Conservation (phyloP, 1,140 invertebrate genomes). For the Caenorhabditis inopinata region DNA sequence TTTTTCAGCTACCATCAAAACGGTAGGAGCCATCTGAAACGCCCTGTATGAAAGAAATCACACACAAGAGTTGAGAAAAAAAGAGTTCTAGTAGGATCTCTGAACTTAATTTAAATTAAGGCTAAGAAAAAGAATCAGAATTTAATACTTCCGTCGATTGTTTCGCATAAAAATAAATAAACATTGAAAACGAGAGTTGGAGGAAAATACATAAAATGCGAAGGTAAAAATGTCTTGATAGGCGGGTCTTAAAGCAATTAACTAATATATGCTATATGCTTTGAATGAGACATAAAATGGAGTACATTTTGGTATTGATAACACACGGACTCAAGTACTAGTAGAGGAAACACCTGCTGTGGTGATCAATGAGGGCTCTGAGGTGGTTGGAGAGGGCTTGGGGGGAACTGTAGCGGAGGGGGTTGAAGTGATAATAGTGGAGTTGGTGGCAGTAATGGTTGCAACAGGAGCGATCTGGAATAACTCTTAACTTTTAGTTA, state of each 20-base stretch:
- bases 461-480: neutral
- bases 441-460: neutral
- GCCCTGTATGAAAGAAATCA: too few species aligned
- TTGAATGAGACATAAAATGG: neutral
- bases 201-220: slow-evolving; percentile 22
- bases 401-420: neutral
- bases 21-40: slow-evolving; percentile 76
- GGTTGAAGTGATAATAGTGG: neutral
- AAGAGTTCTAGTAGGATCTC: slow-evolving; percentile 13
- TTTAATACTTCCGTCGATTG: neutral
- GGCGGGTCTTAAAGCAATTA: neutral
- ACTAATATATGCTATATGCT: slow-evolving; percentile 1
- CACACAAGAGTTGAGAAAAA: neutral
- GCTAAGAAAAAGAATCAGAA: neutral
- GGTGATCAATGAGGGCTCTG: neutral
- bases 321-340: too few species aligned
- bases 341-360: too few species aligned
- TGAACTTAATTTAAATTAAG: neutral
- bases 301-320: too few species aligned
- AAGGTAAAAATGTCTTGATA: neutral
- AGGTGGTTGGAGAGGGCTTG: slow-evolving; percentile 28
- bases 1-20: slow-evolving; percentile 99
- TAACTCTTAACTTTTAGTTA: slow-evolving; percentile 13
- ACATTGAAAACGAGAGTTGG: neutral
- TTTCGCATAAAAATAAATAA: neutral